Evolutionary conservation across 2,113 vertebrate species (phyloP), one percentile per base, ranked within the genome.

Genomic region (Serinus canaria): DNA sequence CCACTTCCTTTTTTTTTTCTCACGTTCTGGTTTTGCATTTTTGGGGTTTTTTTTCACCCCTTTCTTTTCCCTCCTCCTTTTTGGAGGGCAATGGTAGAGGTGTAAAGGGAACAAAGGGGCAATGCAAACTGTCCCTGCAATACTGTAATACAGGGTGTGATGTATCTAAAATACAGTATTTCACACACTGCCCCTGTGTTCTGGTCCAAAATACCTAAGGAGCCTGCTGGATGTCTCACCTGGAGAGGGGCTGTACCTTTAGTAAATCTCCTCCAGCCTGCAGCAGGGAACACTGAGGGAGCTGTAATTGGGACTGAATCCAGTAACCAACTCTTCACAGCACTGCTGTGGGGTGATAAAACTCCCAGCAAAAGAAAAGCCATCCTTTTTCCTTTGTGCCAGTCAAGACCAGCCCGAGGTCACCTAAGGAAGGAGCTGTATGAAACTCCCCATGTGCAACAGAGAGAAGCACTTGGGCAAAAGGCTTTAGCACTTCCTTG

Each of bases 31-130:
- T 35, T 50, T 86, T 43, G 44, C 24, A 50, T 58, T 78, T 35
- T 41, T 17, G 30, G 18, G 3, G 3, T 2, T 2, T 13, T 47
- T 12, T 21, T 13, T 6, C 2, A 4, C 7, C 3, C 6, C 1
- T 20, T 13, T 30, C 33, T 25, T 14, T 15, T 1, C 7, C 7
- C 5, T 6, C 3, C 13, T 13, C 7, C 27, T 64, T 83, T 83
- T 56, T 16, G 18, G 33, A 63, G 39, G 23, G 28, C 0, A 0
- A 27, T 50, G 11, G 43, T 49, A 63, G 47, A 66, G 25, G 21
- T 63, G 25, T 28, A 55, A 77, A 80, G 63, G 80, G 39, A 81
- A 78, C 49, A 55, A 52, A 75, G 31, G 35, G 31, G 33, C 30
- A 47, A 39, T 2, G 9, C 14, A 62, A 35, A 13, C 12, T 79